Evolutionary conservation across 2,797 vertebrate genomes (phyloP).

Genomic region (Clamator glandarius): DNA sequence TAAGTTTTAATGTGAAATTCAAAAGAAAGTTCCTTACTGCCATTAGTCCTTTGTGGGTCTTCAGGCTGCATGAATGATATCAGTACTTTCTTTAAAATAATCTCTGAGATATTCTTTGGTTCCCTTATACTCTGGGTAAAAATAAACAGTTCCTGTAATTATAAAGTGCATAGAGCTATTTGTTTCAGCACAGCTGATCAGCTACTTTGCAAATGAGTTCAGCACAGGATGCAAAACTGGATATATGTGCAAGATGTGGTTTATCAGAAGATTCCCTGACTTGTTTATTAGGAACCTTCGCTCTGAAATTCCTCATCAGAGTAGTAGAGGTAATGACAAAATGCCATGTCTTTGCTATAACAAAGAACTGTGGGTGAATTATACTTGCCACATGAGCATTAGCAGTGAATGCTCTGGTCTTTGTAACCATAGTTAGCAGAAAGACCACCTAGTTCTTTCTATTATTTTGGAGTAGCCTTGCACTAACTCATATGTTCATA

Average conservation of each 20-base stretch:
- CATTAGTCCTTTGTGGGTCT: not conserved
- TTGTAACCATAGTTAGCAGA: not conserved
- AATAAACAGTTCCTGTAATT: not conserved
- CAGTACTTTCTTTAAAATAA: not conserved
- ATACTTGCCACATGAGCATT: not conserved
- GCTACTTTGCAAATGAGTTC: not conserved
- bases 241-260: accelerated
- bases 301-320: not conserved
- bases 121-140: not conserved
- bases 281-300: not conserved
- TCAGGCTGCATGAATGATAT: not conserved
- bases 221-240: not conserved
- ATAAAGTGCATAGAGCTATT: not conserved
- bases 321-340: not conserved
- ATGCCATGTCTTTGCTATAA: not conserved
- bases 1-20: not conserved
- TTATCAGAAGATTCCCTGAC: not conserved
- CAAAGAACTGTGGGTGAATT: not conserved
- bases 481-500: not conserved
- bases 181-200: not conserved
- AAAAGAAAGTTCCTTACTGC: not conserved
- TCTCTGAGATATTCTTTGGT: not conserved
- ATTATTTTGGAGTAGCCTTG: not conserved
- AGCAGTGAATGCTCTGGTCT: not conserved
- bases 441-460: not conserved